Evolutionary conservation across 2,797 vertebrate genomes (phyloP), one percentile per base, ranked within the genome.

Genomic region (Eutrigla gurnardus): DNA sequence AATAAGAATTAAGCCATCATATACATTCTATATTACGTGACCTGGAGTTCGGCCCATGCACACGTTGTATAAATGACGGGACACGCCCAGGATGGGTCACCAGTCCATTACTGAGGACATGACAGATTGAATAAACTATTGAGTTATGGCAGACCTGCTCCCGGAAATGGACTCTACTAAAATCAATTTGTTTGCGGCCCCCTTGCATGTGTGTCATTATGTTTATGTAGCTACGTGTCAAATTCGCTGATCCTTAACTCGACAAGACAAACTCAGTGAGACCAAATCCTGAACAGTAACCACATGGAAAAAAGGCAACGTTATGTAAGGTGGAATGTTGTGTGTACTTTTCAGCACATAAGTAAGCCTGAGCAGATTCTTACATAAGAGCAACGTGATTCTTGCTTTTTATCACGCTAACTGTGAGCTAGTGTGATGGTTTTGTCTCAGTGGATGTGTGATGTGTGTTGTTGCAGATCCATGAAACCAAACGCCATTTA

Each of bases 301-400:
- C 40, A 65, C 40, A 50, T 62, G 49, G 49, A 66, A 75, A 81
- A 45, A 76, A n/a, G n/a, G 14, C 10, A 60, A 39, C 46, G 60
- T 88, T 85, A 86, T 63, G 15, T 78, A 90, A 25, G 25, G 25
- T 25, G 25, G 25, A 25, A 86, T 64, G 4, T 43, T 78, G 54
- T 77, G 61, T 74, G 47, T 59, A 33, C 61, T 73, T 82, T 43
- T 82, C 18, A 65, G 54, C 52, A 52, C 58, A 74, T 39, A 14
- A 50, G 15, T 35, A 17, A 75, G 74, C 37, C 40, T 25, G 66
- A 65, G n/a, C 54, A 75, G 70, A 80, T 65, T 68, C 66, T 89
- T 85, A 73, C 68, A 69, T 92, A 90, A 89, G 55, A 74, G 50
- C n/a, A 58, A 68, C 5, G 49, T 77, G 86, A 86, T 58, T 32